Evolutionary conservation across 2,113 vertebrate genomes (phyloP).

Genomic region (Dasyprocta punctata): DNA sequence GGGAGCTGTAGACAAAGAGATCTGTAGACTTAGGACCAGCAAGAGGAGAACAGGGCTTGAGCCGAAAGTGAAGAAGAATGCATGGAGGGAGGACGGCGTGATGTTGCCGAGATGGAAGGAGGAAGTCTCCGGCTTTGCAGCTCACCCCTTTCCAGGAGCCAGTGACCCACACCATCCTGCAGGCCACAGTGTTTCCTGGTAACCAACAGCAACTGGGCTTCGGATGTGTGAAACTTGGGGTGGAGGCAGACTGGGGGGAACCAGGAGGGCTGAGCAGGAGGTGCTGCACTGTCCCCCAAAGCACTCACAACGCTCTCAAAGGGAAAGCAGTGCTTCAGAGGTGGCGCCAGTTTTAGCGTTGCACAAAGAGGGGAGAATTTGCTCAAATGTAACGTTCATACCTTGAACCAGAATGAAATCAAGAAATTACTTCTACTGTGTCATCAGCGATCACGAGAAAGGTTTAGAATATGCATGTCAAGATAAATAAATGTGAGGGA

Average conservation of each 20-base stretch:
- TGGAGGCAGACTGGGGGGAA: slow-evolving; percentile 41
- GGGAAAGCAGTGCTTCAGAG: not conserved
- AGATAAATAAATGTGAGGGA: slow-evolving; percentile 18
- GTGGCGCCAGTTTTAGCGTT: not conserved
- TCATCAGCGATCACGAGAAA: not conserved
- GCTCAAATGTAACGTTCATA: not conserved
- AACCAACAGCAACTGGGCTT: slow-evolving; percentile 36
- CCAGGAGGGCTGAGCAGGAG: slow-evolving; percentile 34
- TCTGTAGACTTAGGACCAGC: not conserved
- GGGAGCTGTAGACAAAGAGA: not conserved
- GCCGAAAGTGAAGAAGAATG: not conserved
- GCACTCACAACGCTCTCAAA: not conserved
- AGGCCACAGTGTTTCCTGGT: slow-evolving; percentile 64
- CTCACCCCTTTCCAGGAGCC: slow-evolving; percentile 9
- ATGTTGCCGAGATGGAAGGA: not conserved
- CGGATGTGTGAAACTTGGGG: slow-evolving; percentile 44
- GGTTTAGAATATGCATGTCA: not conserved
- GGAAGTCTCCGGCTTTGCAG: slow-evolving; percentile 34
- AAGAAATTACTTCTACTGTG: not conserved
- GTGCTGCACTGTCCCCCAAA: not conserved
- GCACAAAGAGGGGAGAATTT: not conserved
- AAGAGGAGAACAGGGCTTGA: not conserved
- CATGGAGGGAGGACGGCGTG: not conserved
- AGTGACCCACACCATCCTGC: slow-evolving; percentile 48
- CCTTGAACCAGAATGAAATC: slow-evolving; percentile 19